These are phyloP conservation scores for Nomada fucata DNA, from an alignment of 2,888 invertebrate species.

Conservation along the genomic window DNA sequence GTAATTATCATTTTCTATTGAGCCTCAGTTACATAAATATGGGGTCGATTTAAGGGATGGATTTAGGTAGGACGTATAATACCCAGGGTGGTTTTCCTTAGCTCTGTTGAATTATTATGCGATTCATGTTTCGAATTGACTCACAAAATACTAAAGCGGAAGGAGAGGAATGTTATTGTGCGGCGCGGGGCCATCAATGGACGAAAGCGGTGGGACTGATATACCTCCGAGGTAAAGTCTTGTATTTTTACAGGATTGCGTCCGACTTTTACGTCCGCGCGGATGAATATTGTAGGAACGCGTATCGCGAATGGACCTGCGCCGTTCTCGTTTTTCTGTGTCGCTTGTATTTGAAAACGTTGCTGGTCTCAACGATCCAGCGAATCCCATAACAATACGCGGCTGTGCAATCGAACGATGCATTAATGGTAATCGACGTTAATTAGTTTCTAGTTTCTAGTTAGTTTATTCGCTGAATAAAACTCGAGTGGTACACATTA, in stretches of 20 bases:
- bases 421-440: no score
- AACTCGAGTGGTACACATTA: not conserved
- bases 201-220: conserved; percentile 59
- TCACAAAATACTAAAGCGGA: conserved; percentile 84
- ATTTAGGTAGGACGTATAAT: conserved; percentile 79
- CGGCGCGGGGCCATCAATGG: conserved; percentile 63
- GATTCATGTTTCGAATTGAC: conserved; percentile 84
- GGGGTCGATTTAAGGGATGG: conserved; percentile 70
- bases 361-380: not conserved
- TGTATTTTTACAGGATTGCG: conserved; percentile 77
- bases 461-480: no score
- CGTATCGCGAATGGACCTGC: conserved; percentile 30
- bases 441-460: no score
- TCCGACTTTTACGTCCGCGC: conserved; percentile 54
- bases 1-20: conserved; percentile 57
- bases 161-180: conserved; percentile 83
- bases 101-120: conserved; percentile 83
- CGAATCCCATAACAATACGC: not conserved
- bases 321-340: conserved; percentile 20
- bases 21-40: conserved; percentile 73
- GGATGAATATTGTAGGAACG: conserved; percentile 59
- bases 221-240: conserved; percentile 77
- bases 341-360: not conserved
- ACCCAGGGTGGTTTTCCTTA: conserved; percentile 82
- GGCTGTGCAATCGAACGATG: no score